Evolutionary conservation across 2,888 invertebrate species (phyloP).

Genomic region (Callyntrura sp.): DNA sequence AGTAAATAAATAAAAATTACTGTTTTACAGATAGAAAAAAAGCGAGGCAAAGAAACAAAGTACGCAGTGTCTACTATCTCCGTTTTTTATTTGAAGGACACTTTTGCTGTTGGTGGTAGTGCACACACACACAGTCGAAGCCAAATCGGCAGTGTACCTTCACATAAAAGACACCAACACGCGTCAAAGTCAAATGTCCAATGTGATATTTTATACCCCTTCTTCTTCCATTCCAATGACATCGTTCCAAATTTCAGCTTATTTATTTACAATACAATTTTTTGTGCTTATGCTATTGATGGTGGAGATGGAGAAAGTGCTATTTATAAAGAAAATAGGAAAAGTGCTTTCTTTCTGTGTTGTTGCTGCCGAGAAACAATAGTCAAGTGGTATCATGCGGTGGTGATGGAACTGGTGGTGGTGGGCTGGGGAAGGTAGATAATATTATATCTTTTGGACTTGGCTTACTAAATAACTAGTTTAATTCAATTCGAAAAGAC

Average conservation of each 20-base stretch:
- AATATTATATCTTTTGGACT: slow-evolving; percentile 11
- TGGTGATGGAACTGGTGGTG: not conserved
- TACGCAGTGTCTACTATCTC: slow-evolving; percentile 22
- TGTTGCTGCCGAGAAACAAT: too few species aligned
- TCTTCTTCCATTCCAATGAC: slow-evolving; percentile 1
- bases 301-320: not conserved
- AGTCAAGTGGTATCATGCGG: not conserved
- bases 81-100: slow-evolving; percentile 7
- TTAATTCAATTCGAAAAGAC: slow-evolving; percentile 21
- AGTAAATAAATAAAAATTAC: not conserved
- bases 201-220: slow-evolving; percentile 29
- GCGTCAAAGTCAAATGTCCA: slow-evolving; percentile 36
- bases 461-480: not conserved
- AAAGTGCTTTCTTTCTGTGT: slow-evolving; percentile 31
- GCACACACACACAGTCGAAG: not conserved
- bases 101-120: not conserved
- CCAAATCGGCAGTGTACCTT: not conserved
- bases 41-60: not conserved
- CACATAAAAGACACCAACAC: not conserved
- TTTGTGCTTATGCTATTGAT: slow-evolving; percentile 7
- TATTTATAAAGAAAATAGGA: not conserved
- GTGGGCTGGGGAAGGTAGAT: slow-evolving; percentile 11
- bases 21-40: too few species aligned
- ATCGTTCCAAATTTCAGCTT: slow-evolving; percentile 34
- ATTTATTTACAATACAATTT: slow-evolving; percentile 45